These are phyloP conservation scores for Papilio xuthus DNA, from an alignment of 1,140 invertebrate species.

Conservation along the genomic window DNA sequence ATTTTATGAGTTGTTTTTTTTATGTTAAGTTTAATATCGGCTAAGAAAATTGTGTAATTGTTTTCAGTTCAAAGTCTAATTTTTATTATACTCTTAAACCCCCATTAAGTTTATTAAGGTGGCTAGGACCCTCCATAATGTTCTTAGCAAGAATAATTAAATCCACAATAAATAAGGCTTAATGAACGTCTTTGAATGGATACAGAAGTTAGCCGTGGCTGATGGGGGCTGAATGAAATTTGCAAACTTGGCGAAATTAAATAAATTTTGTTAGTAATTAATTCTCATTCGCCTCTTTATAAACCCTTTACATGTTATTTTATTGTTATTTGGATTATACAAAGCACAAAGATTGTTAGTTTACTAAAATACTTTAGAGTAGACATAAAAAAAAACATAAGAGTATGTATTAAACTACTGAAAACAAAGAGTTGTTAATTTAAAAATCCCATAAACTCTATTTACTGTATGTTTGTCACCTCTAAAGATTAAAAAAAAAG, in stretches of 20 bases:
- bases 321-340: neutral
- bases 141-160: slow-evolving; percentile 32
- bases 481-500: too few relatives aligned
- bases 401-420: too few relatives aligned
- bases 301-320: slow-evolving; percentile 28
- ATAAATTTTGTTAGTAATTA: slow-evolving; percentile 31
- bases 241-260: slow-evolving; percentile 34
- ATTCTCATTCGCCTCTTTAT: slow-evolving; percentile 31
- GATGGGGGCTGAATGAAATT: slow-evolving; percentile 25
- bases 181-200: slow-evolving; percentile 36
- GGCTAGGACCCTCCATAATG: slow-evolving; percentile 27
- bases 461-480: too few relatives aligned
- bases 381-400: too few relatives aligned
- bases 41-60: neutral
- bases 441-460: too few relatives aligned
- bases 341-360: neutral
- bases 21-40: neutral
- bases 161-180: slow-evolving; percentile 36
- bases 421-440: too few relatives aligned
- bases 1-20: too few relatives aligned
- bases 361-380: too few relatives aligned
- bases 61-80: neutral
- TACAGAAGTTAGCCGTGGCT: slow-evolving; percentile 38
- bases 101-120: slow-evolving; percentile 33
- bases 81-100: slow-evolving; percentile 18